These are phyloP conservation scores for Haplochromis vanheusdeni DNA, from an alignment of 2,113 vertebrate species.

Conservation along the genomic window DNA sequence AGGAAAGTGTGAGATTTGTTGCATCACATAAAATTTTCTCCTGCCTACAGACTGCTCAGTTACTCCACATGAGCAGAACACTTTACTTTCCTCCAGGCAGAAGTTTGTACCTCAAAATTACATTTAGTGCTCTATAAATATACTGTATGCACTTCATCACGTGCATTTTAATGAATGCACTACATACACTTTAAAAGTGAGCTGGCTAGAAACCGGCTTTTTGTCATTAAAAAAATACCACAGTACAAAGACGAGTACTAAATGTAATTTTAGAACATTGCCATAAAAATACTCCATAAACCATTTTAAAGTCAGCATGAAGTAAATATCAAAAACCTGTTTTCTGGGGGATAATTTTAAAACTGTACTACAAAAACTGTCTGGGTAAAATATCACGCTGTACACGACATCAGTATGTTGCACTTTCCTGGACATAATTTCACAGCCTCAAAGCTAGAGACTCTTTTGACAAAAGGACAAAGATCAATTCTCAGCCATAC, in stretches of 20 bases:
- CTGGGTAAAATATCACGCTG: neutral
- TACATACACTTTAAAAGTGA: neutral
- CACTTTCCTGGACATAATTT: neutral
- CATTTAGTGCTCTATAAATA: neutral
- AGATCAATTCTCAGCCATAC: accelerated
- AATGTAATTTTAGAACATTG: neutral
- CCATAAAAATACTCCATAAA: neutral
- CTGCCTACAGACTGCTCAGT: neutral
- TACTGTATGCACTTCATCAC: neutral
- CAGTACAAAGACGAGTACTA: neutral
- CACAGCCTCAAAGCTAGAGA: neutral
- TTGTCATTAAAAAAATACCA: neutral
- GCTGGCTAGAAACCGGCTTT: neutral
- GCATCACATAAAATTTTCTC: neutral
- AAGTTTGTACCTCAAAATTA: neutral
- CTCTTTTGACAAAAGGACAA: accelerated
- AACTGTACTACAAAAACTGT: neutral
- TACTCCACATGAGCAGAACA: neutral
- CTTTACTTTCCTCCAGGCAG: neutral
- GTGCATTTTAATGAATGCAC: neutral
- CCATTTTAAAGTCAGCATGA: neutral
- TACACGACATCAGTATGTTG: neutral
- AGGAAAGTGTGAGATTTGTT: conserved; percentile 22
- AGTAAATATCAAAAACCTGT: neutral
- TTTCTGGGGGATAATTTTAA: neutral